These are phyloP conservation scores for Metridium senile DNA, from an alignment of 92 coral and sea anemone species.

Conservation along the genomic window DNA sequence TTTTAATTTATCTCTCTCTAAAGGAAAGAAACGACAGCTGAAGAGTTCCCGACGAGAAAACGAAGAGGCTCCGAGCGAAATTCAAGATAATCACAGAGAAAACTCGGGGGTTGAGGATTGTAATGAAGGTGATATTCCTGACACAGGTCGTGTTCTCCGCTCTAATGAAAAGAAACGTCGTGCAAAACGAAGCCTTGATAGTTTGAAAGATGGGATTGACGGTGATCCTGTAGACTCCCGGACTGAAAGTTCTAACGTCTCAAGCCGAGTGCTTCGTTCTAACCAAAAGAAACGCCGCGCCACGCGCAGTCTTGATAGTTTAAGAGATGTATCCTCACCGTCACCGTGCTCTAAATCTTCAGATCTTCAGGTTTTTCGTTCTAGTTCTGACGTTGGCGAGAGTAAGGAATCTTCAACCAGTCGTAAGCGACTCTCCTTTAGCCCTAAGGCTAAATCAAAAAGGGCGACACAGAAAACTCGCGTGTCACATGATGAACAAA, in stretches of 20 bases:
- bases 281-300: background rate
- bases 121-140: background rate
- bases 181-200: conserved; percentile 7
- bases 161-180: background rate
- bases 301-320: background rate
- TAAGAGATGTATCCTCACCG: background rate
- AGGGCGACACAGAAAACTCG: background rate
- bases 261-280: background rate
- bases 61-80: background rate
- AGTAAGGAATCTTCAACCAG: background rate
- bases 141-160: background rate
- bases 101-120: background rate
- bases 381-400: background rate
- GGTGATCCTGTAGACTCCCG: background rate
- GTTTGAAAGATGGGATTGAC: background rate
- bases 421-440: conserved; percentile 30
- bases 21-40: background rate
- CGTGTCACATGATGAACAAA: background rate
- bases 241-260: background rate
- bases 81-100: background rate
- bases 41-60: background rate
- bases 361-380: background rate
- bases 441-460: conserved; percentile 20
- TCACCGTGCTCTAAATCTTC: background rate
- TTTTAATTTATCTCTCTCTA: background rate